Evolutionary conservation across 2,113 vertebrate genomes (phyloP).

Genomic region (Meleagris gallopavo): DNA sequence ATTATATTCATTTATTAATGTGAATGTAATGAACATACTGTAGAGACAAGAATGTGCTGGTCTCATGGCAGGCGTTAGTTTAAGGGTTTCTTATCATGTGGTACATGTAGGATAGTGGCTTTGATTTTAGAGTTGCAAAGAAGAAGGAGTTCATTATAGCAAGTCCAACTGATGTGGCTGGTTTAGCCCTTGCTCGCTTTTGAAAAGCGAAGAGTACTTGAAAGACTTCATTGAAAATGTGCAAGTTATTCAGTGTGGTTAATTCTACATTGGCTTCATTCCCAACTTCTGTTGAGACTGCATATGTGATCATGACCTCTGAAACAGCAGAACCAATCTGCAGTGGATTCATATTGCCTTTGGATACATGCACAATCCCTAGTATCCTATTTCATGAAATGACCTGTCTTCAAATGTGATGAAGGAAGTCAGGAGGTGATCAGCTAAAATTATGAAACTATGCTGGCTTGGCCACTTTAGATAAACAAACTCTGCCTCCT

Average conservation of each 20-base stretch:
- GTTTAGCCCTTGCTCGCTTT: conserved; percentile 20
- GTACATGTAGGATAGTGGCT: background rate
- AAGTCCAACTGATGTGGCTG: conserved; percentile 28
- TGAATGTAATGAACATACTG: conserved; percentile 5
- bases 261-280: background rate
- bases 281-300: conserved; percentile 40
- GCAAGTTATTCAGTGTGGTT: conserved; percentile 56
- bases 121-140: background rate
- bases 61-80: background rate
- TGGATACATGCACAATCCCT: background rate
- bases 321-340: conserved; percentile 10
- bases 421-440: background rate
- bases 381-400: background rate
- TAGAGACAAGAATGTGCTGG: conserved; percentile 6
- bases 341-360: background rate
- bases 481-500: background rate
- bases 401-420: background rate
- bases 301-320: conserved; percentile 10
- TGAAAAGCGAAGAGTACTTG: background rate
- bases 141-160: conserved; percentile 21
- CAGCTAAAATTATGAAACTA: background rate
- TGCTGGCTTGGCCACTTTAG: background rate
- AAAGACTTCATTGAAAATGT: conserved; percentile 32
- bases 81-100: conserved; percentile 56
- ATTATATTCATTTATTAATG: conserved; percentile 16